These are phyloP conservation scores for Aldabrachelys gigantea DNA, from an alignment of 2,113 vertebrate genomes.

Conservation along the genomic window DNA sequence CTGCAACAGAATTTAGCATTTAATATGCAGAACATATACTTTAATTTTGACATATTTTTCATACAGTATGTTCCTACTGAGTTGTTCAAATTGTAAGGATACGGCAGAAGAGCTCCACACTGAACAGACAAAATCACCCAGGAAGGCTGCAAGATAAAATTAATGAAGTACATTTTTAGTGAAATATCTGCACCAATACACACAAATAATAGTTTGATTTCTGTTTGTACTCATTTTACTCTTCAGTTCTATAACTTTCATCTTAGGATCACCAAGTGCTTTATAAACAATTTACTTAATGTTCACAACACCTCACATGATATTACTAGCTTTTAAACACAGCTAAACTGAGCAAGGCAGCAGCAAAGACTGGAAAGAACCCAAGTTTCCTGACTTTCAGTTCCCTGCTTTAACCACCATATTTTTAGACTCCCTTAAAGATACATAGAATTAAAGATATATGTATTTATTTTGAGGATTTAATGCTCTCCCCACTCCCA, in stretches of 20 bases:
- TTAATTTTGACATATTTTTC: background rate
- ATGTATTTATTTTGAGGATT: background rate
- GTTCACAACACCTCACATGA: background rate
- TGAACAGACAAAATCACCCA: constrained; percentile 95
- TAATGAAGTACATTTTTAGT: background rate
- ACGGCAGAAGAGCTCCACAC: constrained; percentile 97
- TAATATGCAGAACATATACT: background rate
- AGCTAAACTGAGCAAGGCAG: background rate
- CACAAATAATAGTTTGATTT: background rate
- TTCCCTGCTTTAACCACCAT: background rate
- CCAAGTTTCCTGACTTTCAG: background rate
- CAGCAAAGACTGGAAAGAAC: background rate
- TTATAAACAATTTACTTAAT: background rate
- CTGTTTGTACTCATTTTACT: background rate
- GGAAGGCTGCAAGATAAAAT: constrained; percentile 87
- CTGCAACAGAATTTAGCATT: background rate
- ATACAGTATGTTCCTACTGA: background rate
- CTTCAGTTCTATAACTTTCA: background rate
- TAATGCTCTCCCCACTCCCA: background rate
- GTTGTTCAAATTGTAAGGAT: constrained; percentile 77
- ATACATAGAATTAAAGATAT: background rate
- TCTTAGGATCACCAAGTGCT: background rate
- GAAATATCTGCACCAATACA: background rate
- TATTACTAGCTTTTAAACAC: background rate
- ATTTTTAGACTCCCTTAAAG: background rate